Evolutionary conservation across 2,888 invertebrate genomes (phyloP), one percentile per base, ranked within the genome.

Genomic region (Drosophila mercatorum): DNA sequence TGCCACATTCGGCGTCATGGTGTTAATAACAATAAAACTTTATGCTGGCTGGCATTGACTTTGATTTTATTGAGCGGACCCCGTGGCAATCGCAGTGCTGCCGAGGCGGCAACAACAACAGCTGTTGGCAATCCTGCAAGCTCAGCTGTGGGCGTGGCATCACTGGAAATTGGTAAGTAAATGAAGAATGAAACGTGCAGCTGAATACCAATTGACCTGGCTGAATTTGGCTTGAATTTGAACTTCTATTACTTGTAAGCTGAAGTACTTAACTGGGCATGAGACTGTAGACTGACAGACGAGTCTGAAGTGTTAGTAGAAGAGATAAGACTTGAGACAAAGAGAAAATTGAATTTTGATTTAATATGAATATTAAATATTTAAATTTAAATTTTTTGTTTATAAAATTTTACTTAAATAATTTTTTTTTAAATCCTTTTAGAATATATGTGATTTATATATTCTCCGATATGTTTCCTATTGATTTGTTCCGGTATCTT

Each of bases 21-120:
- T 84, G 83, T 88, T 88, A 91, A 91, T 90, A 90, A 89, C 81
- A 82, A 83, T 90, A 90, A 91, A 91, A 90, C 81, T 90, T 89
- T 91, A 90, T 90, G 85, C 76, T 85, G 84, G 88, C 87, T 91
- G 89, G 82, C 91, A 90, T 85, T 90, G 90, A 86, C 86, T 89
- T 85, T 91, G 90, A 89, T 91, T 90, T 84, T 91, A 89, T 82
- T 90, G 82, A 79, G 80, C 74, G 81, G 56, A 62, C 49, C 40
- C 61, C 40, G 11, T 57, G 72, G 63, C 69, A 61, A 26, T 28
- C 41, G 36, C 43, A 68, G 7, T 41, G 65, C 53, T n/a, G 69
- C 26, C 51, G 51, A 22, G 28, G 69, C 67, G 43, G 60, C 80
- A 60, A 52, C 55, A 62, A 49, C 55, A 41, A 11, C 55, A 55